These are phyloP conservation scores for Pluvialis apricaria DNA, from an alignment of 2,113 vertebrate genomes.

Conservation along the genomic window DNA sequence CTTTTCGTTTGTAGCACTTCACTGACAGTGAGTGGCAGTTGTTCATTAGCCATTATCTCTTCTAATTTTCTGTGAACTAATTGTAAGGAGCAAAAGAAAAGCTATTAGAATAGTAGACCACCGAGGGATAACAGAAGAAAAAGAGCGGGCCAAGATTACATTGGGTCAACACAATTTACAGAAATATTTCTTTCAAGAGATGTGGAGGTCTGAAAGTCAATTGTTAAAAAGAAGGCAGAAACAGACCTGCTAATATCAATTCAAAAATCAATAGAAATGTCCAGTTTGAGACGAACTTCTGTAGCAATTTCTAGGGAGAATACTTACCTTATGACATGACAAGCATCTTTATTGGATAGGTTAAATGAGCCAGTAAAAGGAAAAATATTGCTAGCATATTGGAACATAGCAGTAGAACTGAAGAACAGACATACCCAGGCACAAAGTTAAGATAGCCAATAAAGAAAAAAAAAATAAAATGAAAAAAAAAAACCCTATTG, in stretches of 20 bases:
- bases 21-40: conserved; percentile 30
- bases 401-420: background rate
- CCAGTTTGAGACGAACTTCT: background rate
- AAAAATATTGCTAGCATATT: conserved; percentile 1
- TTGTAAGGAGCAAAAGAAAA: conserved; percentile 9
- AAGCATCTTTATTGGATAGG: conserved; percentile 18
- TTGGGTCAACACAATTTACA: background rate
- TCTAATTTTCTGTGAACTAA: conserved; percentile 45
- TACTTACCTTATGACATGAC: conserved; percentile 36
- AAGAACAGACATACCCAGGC: background rate
- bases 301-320: conserved; percentile 32
- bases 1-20: background rate
- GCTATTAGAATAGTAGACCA: background rate
- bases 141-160: background rate
- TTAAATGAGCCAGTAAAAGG: conserved; percentile 46
- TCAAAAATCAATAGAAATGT: conserved; percentile 56
- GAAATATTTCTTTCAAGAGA: conserved; percentile 19
- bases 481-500: background rate
- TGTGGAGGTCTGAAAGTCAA: conserved; percentile 1
- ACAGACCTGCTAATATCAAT: conserved; percentile 24
- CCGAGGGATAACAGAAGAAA: background rate
- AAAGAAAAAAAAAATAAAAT: background rate
- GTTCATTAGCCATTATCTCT: conserved; percentile 36
- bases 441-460: background rate
- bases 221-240: conserved; percentile 41